These are phyloP conservation scores for Zootoca vivipara DNA, from an alignment of 2,113 vertebrate genomes.

Conservation along the genomic window DNA sequence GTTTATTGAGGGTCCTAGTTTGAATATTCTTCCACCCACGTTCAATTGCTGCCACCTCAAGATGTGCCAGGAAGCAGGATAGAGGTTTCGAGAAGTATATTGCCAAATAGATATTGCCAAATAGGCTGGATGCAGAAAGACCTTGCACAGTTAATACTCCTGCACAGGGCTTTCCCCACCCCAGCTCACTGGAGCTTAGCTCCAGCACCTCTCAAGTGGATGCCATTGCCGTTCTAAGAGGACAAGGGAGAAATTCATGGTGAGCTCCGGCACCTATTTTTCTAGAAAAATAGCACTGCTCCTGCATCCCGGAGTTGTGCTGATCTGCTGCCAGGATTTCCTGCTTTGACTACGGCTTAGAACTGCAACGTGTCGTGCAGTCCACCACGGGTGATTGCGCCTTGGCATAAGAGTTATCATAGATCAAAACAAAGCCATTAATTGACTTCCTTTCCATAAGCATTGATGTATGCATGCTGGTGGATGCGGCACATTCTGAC, in stretches of 20 bases:
- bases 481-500: not conserved
- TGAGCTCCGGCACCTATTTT: too few relatives aligned
- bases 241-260: too few relatives aligned
- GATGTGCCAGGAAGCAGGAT: not conserved
- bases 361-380: not conserved
- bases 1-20: not conserved
- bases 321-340: not conserved
- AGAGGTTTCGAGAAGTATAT: not conserved
- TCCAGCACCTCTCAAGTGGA: too few relatives aligned
- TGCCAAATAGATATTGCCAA: not conserved
- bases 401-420: not conserved
- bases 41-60: not conserved
- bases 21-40: not conserved
- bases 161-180: rapidly evolving
- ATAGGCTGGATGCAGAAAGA: not conserved
- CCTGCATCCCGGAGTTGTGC: not conserved
- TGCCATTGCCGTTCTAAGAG: too few relatives aligned
- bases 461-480: not conserved
- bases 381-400: not conserved
- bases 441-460: not conserved
- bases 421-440: not conserved
- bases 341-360: not conserved
- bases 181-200: too few relatives aligned
- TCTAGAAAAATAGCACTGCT: not conserved
- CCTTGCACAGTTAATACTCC: not conserved